phyloP scores from a whole-genome alignment of 2,888 invertebrate species.

The Ellobium chinense region DNA sequence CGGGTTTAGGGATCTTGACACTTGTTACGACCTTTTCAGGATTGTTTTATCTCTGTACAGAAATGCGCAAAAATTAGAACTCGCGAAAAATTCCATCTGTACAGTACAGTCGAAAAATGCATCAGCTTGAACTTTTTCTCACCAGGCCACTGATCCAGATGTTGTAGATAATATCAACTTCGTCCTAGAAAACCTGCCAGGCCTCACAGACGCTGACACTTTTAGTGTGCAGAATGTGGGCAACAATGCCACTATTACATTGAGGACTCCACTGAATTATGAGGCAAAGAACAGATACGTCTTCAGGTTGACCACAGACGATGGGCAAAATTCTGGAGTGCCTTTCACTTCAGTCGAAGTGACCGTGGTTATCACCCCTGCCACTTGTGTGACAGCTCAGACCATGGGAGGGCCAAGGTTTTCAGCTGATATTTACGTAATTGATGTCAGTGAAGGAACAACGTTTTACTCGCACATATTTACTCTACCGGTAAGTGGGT shows the following conservation, averaged over 20 bases:
- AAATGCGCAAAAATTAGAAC: too few relatives aligned
- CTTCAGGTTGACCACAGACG: slow-evolving; percentile 44
- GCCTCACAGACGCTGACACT: neutral
- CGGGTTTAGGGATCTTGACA: too few relatives aligned
- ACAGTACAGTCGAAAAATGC: too few relatives aligned
- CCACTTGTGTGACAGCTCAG: too few relatives aligned
- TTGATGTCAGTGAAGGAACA: slow-evolving; percentile 70
- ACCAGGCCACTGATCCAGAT: slow-evolving; percentile 49
- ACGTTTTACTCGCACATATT: slow-evolving; percentile 59
- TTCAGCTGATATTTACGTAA: slow-evolving; percentile 58
- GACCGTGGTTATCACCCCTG: too few relatives aligned
- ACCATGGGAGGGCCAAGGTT: too few relatives aligned
- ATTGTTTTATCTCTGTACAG: too few relatives aligned
- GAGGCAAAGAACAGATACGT: slow-evolving; percentile 27
- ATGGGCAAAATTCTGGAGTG: slow-evolving; percentile 9
- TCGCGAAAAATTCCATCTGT: too few relatives aligned
- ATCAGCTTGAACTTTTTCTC: too few relatives aligned
- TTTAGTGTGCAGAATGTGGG: slow-evolving; percentile 9
- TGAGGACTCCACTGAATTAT: slow-evolving; percentile 26
- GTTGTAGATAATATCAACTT: neutral
- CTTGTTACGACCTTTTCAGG: too few relatives aligned
- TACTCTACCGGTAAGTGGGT: slow-evolving; percentile 58
- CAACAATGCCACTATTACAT: neutral
- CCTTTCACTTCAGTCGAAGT: slow-evolving; percentile 28
- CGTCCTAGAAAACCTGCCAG: neutral